Evolutionary conservation across 2,888 invertebrate species (phyloP).

Genomic region (Pandemis corylana): DNA sequence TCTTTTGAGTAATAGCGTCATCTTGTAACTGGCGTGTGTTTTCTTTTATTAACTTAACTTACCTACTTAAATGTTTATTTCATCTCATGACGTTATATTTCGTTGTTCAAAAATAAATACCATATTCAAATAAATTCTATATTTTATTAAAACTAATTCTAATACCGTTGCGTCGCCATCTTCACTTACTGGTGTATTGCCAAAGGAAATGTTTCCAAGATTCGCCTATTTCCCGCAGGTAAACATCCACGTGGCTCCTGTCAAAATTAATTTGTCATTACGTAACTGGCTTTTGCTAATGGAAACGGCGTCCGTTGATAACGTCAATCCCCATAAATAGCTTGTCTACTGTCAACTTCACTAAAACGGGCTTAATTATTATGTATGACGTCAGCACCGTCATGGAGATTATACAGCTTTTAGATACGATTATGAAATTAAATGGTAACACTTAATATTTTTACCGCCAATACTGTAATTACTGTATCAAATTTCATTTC

Average conservation of each 20-base stretch:
- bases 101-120: too few relatives aligned
- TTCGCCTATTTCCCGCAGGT: conserved; percentile 16
- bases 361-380: conserved; percentile 66
- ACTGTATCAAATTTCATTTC: not conserved
- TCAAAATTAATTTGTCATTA: conserved; percentile 54
- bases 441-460: not conserved
- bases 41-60: too few relatives aligned
- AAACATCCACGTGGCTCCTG: conserved; percentile 24
- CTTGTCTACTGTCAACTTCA: conserved; percentile 69
- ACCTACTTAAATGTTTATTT: too few relatives aligned
- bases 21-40: too few relatives aligned
- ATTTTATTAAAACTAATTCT: too few relatives aligned
- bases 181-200: conserved; percentile 24
- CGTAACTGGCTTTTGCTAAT: conserved; percentile 65
- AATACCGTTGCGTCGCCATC: not conserved
- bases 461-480: not conserved
- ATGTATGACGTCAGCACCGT: conserved; percentile 66
- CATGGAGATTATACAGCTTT: conserved; percentile 69
- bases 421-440: conserved; percentile 60
- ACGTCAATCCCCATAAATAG: conserved; percentile 76
- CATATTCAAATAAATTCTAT: too few relatives aligned
- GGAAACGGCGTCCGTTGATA: conserved; percentile 71
- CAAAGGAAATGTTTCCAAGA: conserved; percentile 34
- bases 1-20: too few relatives aligned
- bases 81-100: too few relatives aligned